Percentiles rank a stretch among this genome's conserved stretches.
Evolutionary conservation across 2,797 vertebrate genomes (phyloP).

Genomic region (Periparus ater): DNA sequence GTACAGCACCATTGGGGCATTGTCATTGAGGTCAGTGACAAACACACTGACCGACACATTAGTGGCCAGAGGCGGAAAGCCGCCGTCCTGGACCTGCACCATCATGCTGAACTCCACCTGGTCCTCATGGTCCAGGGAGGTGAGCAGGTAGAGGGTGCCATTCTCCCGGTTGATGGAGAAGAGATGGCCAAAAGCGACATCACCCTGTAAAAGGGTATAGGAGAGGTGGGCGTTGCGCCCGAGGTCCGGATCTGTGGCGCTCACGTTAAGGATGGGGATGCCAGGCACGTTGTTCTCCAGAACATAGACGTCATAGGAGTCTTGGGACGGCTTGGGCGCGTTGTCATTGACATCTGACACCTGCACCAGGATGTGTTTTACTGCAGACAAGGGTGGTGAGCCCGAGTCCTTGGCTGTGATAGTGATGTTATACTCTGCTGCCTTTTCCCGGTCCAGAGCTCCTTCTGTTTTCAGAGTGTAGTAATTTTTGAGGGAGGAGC

Average conservation of each 20-base stretch:
- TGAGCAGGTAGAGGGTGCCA: conserved; percentile 86
- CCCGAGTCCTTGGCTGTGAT: conserved; percentile 83
- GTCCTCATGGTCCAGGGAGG: conserved; percentile 90
- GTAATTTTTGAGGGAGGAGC: conserved; percentile 80
- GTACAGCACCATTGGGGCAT: conserved; percentile 79
- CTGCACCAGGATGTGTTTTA: conserved; percentile 78
- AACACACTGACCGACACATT: conserved; percentile 79
- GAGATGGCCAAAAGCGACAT: conserved; percentile 73
- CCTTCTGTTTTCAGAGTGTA: conserved; percentile 79
- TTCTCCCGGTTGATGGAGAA: conserved; percentile 91
- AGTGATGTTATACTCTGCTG: conserved; percentile 79
- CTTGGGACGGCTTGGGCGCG: conserved; percentile 76
- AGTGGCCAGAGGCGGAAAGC: conserved; percentile 74
- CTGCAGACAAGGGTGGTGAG: conserved; percentile 77
- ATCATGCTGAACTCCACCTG: conserved; percentile 83
- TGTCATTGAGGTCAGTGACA: conserved; percentile 84
- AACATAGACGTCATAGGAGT: conserved; percentile 83
- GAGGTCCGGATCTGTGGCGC: conserved; percentile 82
- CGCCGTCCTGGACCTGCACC: conserved; percentile 78
- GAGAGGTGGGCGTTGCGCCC: conserved; percentile 77
- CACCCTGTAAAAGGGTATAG: conserved; percentile 75
- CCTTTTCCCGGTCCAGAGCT: conserved; percentile 80
- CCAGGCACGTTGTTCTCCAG: conserved; percentile 84
- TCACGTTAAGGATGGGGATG: conserved; percentile 82
- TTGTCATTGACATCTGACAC: conserved; percentile 90